These are phyloP conservation scores for Dione vanillae DNA, from an alignment of 2,888 invertebrate genomes.

Conservation along the genomic window DNA sequence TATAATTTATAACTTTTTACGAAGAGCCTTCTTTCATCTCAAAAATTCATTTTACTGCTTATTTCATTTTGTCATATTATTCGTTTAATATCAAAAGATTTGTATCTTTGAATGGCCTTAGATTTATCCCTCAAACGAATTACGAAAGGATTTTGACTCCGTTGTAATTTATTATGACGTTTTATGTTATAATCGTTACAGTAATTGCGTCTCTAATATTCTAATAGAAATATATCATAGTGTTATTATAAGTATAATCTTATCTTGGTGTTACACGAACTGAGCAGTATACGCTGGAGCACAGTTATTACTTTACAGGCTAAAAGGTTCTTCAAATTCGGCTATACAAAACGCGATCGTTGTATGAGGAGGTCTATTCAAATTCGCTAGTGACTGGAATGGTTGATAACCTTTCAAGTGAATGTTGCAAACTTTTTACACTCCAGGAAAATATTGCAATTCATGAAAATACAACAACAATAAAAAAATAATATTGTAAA, in stretches of 20 bases:
- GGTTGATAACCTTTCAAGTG: conserved; percentile 61
- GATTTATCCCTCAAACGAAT: conserved; percentile 26
- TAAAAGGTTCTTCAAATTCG: conserved; percentile 52
- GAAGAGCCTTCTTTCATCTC: conserved; percentile 50
- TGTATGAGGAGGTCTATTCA: conserved; percentile 61
- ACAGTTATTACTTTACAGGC: conserved; percentile 26
- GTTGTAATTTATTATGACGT: background rate
- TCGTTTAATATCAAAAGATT: conserved; percentile 51
- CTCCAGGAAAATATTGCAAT: conserved; percentile 43
- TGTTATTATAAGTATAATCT: conserved; percentile 2
- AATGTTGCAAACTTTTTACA: conserved; percentile 58
- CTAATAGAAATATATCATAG: background rate
- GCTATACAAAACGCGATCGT: conserved; percentile 64
- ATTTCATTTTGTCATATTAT: conserved; percentile 51
- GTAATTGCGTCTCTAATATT: conserved; percentile 6
- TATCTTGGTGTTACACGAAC: conserved; percentile 13
- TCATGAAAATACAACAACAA: conserved; percentile 39
- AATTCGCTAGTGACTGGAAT: conserved; percentile 60
- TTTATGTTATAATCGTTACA: conserved; percentile 3
- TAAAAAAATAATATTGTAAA: conserved; percentile 10
- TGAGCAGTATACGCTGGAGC: conserved; percentile 4
- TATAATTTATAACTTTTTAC: conserved; percentile 62
- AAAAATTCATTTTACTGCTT: conserved; percentile 55
- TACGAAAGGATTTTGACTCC: conserved; percentile 25
- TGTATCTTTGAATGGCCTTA: conserved; percentile 31